phyloP scores from a whole-genome alignment of 2,113 vertebrate species.

The Glaucomys volans region DNA sequence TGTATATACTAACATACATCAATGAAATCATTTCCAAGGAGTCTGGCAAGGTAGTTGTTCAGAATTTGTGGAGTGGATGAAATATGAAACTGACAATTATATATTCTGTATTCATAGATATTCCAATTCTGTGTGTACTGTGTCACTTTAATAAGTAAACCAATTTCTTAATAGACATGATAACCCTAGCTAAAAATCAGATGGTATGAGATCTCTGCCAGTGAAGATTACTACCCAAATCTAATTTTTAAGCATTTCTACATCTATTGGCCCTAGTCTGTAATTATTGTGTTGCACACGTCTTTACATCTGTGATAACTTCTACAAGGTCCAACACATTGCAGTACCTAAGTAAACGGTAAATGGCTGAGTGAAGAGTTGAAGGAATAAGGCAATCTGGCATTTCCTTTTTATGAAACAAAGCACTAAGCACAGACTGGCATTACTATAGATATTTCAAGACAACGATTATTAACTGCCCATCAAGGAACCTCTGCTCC shows the following conservation, averaged over 20 bases:
- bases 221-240: not conserved
- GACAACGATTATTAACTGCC: not conserved
- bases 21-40: not conserved
- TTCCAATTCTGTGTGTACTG: not conserved
- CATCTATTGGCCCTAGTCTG: not conserved
- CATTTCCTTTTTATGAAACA: not conserved
- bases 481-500: not conserved
- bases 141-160: not conserved
- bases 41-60: not conserved
- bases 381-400: not conserved
- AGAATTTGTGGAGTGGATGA: not conserved
- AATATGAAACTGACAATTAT: not conserved
- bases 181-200: not conserved
- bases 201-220: not conserved
- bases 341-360: not conserved
- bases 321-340: not conserved
- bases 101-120: not conserved
- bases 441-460: not conserved
- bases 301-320: not conserved
- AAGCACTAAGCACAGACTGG: not conserved
- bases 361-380: not conserved
- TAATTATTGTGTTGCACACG: not conserved
- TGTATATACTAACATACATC: not conserved
- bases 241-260: not conserved
- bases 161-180: not conserved